Percentiles rank a stretch among this genome's conserved stretches.
Evolutionary conservation across 2,888 invertebrate species (phyloP).

Genomic region (Drosophila mercatorum): DNA sequence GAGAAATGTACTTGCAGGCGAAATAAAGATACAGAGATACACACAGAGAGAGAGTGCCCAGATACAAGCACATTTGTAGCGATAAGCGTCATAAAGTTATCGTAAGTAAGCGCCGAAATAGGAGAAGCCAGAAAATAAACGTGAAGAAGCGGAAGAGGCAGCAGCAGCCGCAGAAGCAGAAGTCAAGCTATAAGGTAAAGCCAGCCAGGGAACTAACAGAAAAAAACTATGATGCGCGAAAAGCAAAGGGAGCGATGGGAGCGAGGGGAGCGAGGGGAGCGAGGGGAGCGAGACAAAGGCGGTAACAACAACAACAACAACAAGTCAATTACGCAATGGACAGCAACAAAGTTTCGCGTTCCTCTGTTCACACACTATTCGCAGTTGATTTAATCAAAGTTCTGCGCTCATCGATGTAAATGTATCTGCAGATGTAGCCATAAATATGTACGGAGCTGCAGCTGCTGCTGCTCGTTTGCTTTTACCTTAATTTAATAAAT

Average conservation of each 20-base stretch:
- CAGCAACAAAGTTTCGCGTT: slow-evolving; percentile 57
- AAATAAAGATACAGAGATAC: slow-evolving; percentile 79
- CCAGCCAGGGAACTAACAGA: slow-evolving; percentile 34
- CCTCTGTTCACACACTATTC: slow-evolving; percentile 29
- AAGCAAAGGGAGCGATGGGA: no score
- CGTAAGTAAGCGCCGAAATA: slow-evolving; percentile 78
- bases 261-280: no score
- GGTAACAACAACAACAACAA: slow-evolving; percentile 46
- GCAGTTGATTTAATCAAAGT: slow-evolving; percentile 63
- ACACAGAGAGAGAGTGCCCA: slow-evolving; percentile 56
- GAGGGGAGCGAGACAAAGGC: slow-evolving; percentile 17
- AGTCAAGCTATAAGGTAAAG: slow-evolving; percentile 60
- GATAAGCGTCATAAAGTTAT: slow-evolving; percentile 81
- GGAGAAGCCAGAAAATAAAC: slow-evolving; percentile 48
- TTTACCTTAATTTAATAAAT: slow-evolving; percentile 31
- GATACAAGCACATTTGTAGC: slow-evolving; percentile 79
- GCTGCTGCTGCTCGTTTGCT: slow-evolving; percentile 17
- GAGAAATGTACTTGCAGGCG: slow-evolving; percentile 73
- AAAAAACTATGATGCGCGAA: slow-evolving; percentile 55
- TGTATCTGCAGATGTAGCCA: slow-evolving; percentile 21
- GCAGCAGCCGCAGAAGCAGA: slow-evolving; percentile 7
- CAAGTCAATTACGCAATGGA: slow-evolving; percentile 72
- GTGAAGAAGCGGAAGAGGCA: slow-evolving; percentile 2
- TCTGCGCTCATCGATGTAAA: slow-evolving; percentile 39
- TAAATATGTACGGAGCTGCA: slow-evolving; percentile 10